Evolutionary conservation across 2,888 invertebrate species (phyloP).

Genomic region (Agrochola lychnidis): DNA sequence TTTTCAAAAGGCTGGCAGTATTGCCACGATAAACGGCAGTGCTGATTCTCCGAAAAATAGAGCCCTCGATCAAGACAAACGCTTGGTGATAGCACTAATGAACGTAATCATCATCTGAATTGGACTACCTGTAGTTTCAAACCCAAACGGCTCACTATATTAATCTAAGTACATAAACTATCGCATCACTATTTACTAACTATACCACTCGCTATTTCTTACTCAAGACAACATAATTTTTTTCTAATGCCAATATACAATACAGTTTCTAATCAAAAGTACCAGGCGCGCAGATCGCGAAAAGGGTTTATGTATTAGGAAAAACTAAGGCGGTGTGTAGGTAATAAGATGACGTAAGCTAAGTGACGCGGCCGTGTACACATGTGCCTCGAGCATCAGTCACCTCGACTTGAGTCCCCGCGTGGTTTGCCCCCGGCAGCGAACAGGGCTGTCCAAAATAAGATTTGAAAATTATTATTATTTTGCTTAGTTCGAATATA

Average conservation of each 20-base stretch:
- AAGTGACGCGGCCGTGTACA: conserved; percentile 66
- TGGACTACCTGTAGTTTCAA: background rate
- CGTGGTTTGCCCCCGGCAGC: conserved; percentile 56
- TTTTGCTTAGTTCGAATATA: background rate
- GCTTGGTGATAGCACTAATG: background rate
- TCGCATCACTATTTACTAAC: background rate
- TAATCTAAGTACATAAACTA: background rate
- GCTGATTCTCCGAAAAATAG: background rate
- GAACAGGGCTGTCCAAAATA: conserved; percentile 52
- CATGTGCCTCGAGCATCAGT: conserved; percentile 73
- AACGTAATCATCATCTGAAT: background rate
- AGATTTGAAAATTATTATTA: background rate
- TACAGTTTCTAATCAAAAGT: conserved; percentile 62
- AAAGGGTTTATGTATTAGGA: conserved; percentile 59
- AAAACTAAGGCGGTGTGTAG: conserved; percentile 59
- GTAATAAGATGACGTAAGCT: conserved; percentile 65
- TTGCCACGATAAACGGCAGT: background rate
- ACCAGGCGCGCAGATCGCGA: conserved; percentile 59
- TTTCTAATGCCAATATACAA: conserved; percentile 51
- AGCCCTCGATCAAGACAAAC: background rate
- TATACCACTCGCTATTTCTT: background rate
- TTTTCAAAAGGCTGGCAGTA: background rate
- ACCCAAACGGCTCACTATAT: background rate
- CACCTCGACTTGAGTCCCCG: conserved; percentile 65
- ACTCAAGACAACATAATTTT: background rate